Base-by-base conservation (phyloP, 2,113 vertebrate genomes). In the Chlorodrepanis virens region DNA sequence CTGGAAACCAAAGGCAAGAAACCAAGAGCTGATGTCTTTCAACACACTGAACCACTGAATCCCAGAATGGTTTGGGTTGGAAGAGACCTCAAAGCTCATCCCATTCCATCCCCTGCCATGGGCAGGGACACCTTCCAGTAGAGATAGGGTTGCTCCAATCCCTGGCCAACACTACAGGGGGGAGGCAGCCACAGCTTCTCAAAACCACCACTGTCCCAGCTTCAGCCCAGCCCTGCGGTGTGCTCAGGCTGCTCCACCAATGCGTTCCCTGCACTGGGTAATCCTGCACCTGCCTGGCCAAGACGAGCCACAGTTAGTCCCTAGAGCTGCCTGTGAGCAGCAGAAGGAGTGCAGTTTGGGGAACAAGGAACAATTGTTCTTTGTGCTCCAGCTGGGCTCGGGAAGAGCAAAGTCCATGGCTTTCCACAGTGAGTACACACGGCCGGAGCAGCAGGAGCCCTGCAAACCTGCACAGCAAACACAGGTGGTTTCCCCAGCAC, bases 331-430 rank as follows among this genome's bases (percentile, higher is more conserved):
- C 23, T 4, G 9, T 0, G 28, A 11, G 50, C 77, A 8, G 11
- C 20, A 11, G 29, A 3, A 12, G 57, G 65, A 59, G 3, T 1
- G 45, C 20, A 6, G 47, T 9, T 49, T 27, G 67, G 16, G 61
- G 68, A 88, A 86, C 71, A 61, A 69, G 85, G 90, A 80, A 44
- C 68, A 53, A 93, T 86, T 50, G 88, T 4, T 60, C 87, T 90
- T 28, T 85, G 63, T 80, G 82, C 79, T 70, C n/a, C 61, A 11
- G 81, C 33, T 24, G 7, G 0, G 69, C 75, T 59, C 85, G 4
- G 2, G 79, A 80, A 56, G 94, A 90, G 79, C 52, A 77, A 95
- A 96, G 96, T 97, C 95, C 90, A 12, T 3, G 65, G 39, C 9
- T 63, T 31, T 25, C 63, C 71, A 61, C 3, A 10, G 3, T 5